Conservation (phyloP, 2,113 vertebrate species). For the Microcebus jonahi region DNA sequence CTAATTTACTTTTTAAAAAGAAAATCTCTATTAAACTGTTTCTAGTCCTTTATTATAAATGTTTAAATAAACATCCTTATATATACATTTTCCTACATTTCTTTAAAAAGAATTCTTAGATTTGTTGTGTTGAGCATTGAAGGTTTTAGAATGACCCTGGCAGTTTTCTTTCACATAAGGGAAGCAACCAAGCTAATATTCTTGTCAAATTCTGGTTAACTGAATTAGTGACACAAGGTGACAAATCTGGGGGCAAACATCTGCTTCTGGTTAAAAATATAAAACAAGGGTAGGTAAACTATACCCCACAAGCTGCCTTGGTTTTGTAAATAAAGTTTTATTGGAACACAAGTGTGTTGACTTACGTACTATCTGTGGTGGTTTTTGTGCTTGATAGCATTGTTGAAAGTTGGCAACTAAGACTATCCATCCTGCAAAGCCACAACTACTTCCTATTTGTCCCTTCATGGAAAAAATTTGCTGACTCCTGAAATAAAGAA, state of each 20-base stretch:
- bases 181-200: neutral
- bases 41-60: slow-evolving; percentile 33
- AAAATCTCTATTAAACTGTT: neutral
- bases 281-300: neutral
- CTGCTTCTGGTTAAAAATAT: neutral
- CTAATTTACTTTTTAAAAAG: neutral
- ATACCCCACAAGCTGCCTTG: neutral
- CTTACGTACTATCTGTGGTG: neutral
- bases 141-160: neutral
- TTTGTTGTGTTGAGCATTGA: neutral
- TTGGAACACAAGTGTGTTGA: neutral
- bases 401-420: neutral
- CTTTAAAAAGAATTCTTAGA: slow-evolving; percentile 28
- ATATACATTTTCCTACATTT: neutral
- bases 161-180: neutral
- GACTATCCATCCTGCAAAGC: neutral
- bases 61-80: neutral
- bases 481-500: neutral
- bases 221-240: neutral
- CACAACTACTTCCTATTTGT: neutral
- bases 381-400: neutral
- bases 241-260: neutral
- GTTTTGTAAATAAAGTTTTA: slow-evolving; percentile 43
- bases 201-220: slow-evolving; percentile 19
- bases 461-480: neutral